Evolutionary conservation across 2,888 invertebrate species (phyloP).

Genomic region (Plagiodera versicolora): DNA sequence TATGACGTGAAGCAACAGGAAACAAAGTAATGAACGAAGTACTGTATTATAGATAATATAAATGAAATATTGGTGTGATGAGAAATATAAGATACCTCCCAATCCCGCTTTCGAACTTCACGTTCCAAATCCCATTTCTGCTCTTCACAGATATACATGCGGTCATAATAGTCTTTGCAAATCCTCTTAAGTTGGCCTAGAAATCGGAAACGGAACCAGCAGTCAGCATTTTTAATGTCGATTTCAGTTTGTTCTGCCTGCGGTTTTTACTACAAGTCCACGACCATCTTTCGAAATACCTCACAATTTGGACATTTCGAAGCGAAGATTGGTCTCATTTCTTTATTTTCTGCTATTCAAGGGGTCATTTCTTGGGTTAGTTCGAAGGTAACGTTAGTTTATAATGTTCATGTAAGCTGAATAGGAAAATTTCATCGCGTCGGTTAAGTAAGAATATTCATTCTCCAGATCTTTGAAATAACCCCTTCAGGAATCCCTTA

Average conservation of each 20-base stretch:
- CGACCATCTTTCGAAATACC: constrained; percentile 1
- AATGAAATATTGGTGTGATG: constrained; percentile 16
- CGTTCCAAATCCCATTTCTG: constrained; percentile 99
- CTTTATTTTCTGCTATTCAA: no score
- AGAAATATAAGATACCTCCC: constrained; percentile 78
- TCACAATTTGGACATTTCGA: neutral
- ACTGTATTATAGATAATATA: constrained; percentile 1
- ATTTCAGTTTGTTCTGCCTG: constrained; percentile 20
- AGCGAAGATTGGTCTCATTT: no score
- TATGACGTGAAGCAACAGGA: constrained; percentile 44
- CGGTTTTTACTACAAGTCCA: neutral
- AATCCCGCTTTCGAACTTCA: constrained; percentile 99
- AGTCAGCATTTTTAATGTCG: constrained; percentile 42
- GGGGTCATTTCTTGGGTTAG: neutral
- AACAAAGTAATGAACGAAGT: constrained; percentile 32
- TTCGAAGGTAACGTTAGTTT: no score
- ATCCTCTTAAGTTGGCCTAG: constrained; percentile 88
- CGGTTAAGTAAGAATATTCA: no score
- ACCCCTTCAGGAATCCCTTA: no score
- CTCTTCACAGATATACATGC: constrained; percentile 96
- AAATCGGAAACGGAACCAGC: constrained; percentile 57
- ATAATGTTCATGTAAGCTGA: no score
- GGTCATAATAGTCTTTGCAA: constrained; percentile 94
- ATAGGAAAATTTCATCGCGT: no score
- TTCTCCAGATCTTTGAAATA: no score